Base-by-base conservation (phyloP, 2,888 invertebrate genomes). In the Ectemnius continuus region DNA sequence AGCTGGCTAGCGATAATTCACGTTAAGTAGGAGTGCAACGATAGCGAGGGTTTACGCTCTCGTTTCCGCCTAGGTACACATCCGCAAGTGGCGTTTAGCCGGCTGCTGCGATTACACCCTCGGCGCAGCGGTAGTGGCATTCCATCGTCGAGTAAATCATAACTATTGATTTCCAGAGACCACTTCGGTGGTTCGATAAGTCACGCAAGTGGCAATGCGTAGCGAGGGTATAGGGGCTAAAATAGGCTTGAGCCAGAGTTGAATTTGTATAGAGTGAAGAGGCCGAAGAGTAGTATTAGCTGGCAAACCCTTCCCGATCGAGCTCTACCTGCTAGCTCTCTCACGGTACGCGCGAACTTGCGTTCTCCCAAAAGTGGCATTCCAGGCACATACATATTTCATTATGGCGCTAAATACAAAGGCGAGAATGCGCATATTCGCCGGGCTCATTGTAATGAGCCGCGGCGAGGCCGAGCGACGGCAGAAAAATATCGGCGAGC, bases 1-100 rank as follows among this genome's bases (percentile, higher is more conserved):
- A 70, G 64, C 56, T n/a, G 16, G 61, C 26, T 18, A 61, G 69
- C 77, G 73, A 80, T 80, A 80, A 80, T 75, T 79, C 77, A 75
- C 65, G 69, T 79, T 74, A 77, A 79, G 76, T 67, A 67, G 78
- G 60, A 65, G 78, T 71, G 36, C 70, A 75, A 75, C 70, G 72
- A 70, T 66, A 67, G 56, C 72, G 57, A 36, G 36, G 48, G 70
- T 70, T 69, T 64, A 68, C 68, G 57, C 11, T 61, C 63, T 26
- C 72, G 74, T 73, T 79, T 77, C 78, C 75, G 72, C 64, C 64
- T 75, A 11, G n/a, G 52, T 36, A 69, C 78, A 67, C 62, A 78
- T 72, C 75, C 78, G 71, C 78, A 66, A 61, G 72, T 72, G 36
- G 36, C 36, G 36, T 36, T 36, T 36, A 36, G 20, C 23, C 47